Evolutionary conservation across 2,888 invertebrate species (phyloP), one percentile per base, ranked within the genome.

Genomic region (Trachelus iudaicus): DNA sequence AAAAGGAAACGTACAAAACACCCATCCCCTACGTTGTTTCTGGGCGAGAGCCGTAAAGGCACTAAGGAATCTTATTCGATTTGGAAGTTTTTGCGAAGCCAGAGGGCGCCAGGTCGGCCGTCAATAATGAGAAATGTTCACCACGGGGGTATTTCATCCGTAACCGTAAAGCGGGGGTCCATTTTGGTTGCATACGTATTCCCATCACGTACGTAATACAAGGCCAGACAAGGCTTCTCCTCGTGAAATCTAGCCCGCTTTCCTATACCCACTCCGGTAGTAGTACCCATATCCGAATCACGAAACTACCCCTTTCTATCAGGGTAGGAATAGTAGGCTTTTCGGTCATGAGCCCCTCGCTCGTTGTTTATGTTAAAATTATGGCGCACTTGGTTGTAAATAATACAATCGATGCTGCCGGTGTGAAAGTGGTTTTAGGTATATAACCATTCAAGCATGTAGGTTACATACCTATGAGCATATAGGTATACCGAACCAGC

Each of bases 111-210:
- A 83, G 87, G 87, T 87, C 88, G 85, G 85, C 85, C 87, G 87
- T 87, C 88, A 87, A 87, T 87, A 86, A 88, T 88, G 87, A 88
- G 88, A 88, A 88, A 87, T 87, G 86, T 85, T 85, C 84, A 83
- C 85, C 84, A 81, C 82, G 78, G 83, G 85, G 82, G 82, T 81
- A 83, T 85, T 79, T 81, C 33, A 40, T 40, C 56, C 56, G 31
- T 31, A 74, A 35, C 74, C 30, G 37, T n/a, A 34, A 74, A 78
- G 80, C 79, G 79, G 81, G 75, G 79, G 77, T 79, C 75, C 80
- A 76, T 78, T 73, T 73, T 77, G 82, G 81, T 76, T 73, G 80
- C 79, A 76, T 80, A 81, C 79, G 84, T 83, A 88, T 88, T 88
- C 88, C 78, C 78, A 84, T 85, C 88, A 88, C 87, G 88, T 88